Conservation (phyloP, 2,113 vertebrate genomes). For the Cyanoramphus novaezelandiae region DNA sequence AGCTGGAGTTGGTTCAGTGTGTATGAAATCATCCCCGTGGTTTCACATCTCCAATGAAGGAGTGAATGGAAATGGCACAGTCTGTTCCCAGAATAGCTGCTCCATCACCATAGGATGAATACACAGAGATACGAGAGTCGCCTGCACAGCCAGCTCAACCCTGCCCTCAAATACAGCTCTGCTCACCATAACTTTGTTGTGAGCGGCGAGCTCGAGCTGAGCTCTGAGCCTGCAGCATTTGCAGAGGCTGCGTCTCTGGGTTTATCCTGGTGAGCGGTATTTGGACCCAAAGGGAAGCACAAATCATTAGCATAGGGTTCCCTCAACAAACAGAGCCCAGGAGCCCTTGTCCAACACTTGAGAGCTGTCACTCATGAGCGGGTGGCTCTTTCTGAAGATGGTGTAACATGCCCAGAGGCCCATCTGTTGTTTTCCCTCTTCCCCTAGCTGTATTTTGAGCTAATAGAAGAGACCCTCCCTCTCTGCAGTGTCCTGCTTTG, state of each 20-base stretch:
- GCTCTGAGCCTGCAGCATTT: not conserved
- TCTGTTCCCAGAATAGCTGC: constrained; percentile 19
- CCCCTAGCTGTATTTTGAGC: not conserved
- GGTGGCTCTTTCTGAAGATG: not conserved
- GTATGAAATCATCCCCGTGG: not conserved
- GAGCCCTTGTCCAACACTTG: not conserved
- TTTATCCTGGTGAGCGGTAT: not conserved
- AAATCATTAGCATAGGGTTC: not conserved
- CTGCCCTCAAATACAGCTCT: not conserved
- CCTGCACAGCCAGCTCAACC: not conserved
- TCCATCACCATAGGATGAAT: not conserved
- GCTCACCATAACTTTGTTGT: not conserved
- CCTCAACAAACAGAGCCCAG: not conserved
- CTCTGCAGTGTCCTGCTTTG: not conserved
- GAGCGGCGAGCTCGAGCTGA: not conserved
- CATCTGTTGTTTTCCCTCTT: constrained; percentile 25
- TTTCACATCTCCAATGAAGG: not conserved
- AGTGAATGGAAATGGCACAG: constrained; percentile 39
- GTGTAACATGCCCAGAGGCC: not conserved
- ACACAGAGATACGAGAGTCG: not conserved
- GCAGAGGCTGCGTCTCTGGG: not conserved
- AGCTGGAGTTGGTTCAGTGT: not conserved
- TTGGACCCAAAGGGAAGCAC: not conserved
- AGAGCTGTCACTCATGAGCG: not conserved
- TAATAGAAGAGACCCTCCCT: not conserved